Evolutionary conservation across 2,113 vertebrate genomes (phyloP), one percentile per base, ranked within the genome.

Genomic region (Dissostichus mawsoni): DNA sequence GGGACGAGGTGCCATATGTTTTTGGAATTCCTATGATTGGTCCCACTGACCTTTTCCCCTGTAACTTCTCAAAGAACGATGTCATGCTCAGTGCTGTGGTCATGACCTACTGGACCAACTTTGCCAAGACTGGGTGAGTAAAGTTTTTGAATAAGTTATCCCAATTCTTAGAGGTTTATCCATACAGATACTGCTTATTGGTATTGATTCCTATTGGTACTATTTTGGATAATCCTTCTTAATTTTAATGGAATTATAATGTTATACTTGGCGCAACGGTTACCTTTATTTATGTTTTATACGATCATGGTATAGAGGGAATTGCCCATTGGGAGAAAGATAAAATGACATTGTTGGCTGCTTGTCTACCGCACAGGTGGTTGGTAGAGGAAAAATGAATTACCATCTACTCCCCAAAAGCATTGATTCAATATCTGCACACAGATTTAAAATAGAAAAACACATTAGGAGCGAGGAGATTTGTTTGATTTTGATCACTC

Each of bases 41-140:
- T 58, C 97, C 98, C 74, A 99, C 98, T 11, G 98, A 99, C 93
- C 96, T 99, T 76, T 98, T 99, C 84, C 98, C 98, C 65, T 99
- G 98, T 94, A 99, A 99, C 94, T 99, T 99, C 94, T 99, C 98
- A 88, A 99, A 99, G 95, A 99, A 99, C 0, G 98, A 99, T 0
- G 94, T 99, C 70, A 99, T 99, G 98, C 97, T 99, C 81, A 99
- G 98, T 0, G 98, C 98, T 0, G 98, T 99, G 16, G 98, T 99
- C 80, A 99, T 99, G 98, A 99, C 98, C 86, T 99, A 99, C 94
- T 99, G 98, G 98, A 99, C 98, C 92, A 99, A 99, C 94, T 99
- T 99, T 89, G 98, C 98, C 94, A 99, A 99, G 93, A 99, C 98
- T 13, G 98, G 98, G 98, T 99, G 93, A 97, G 98, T 91, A 16